Percentiles rank a stretch among this genome's conserved stretches.
These are phyloP conservation scores for Fukomys damarensis DNA, from an alignment of 2,113 vertebrate genomes.

Conservation along the genomic window DNA sequence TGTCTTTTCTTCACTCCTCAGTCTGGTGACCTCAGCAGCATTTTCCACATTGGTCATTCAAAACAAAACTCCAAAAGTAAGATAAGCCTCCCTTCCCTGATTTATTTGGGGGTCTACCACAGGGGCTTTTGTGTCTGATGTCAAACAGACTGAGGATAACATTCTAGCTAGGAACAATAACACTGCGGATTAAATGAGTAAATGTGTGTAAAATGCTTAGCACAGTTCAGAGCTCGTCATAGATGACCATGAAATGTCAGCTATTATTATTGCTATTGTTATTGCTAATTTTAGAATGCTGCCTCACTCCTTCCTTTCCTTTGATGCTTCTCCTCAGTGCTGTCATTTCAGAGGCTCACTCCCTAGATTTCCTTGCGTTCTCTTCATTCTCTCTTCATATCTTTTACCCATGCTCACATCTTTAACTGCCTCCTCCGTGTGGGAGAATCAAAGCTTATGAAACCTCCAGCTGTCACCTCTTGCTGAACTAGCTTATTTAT, in stretches of 20 bases:
- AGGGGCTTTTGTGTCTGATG: background rate
- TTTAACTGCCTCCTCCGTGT: background rate
- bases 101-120: background rate
- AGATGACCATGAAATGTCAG: background rate
- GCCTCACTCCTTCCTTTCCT: background rate
- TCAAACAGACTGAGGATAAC: background rate
- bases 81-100: background rate
- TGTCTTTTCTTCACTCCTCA: background rate
- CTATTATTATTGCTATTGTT: background rate
- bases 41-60: background rate
- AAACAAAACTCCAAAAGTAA: background rate
- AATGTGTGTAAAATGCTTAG: background rate
- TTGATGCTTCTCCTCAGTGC: background rate
- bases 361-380: background rate
- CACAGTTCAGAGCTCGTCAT: background rate
- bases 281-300: background rate
- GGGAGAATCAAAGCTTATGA: background rate
- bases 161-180: background rate
- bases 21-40: background rate
- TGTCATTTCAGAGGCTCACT: background rate
- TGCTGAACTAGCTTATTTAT: background rate
- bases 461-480: background rate
- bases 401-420: background rate
- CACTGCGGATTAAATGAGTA: background rate
- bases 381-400: background rate